Evolutionary conservation across 2,888 invertebrate genomes (phyloP).

Genomic region (Schizotus pectinicornis): DNA sequence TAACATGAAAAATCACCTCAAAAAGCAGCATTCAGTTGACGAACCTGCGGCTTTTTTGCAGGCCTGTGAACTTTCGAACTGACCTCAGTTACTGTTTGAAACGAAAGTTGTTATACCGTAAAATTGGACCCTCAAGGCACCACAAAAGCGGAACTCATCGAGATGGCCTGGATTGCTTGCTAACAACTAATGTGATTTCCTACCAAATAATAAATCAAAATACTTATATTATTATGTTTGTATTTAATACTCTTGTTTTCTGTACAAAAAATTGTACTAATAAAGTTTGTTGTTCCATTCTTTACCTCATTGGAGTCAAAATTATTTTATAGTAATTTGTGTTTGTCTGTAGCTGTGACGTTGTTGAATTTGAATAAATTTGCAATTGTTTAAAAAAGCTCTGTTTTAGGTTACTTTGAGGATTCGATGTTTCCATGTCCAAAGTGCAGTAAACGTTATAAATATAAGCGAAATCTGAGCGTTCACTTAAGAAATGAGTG

Average conservation of each 20-base stretch:
- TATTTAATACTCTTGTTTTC: not conserved
- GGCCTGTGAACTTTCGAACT: too few relatives aligned
- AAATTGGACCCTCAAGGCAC: too few relatives aligned
- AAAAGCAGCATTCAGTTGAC: constrained; percentile 16
- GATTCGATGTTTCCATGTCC: constrained; percentile 44
- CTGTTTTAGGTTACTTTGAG: constrained; percentile 9
- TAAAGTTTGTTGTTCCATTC: not conserved
- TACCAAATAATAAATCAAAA: not conserved
- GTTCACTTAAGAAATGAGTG: constrained; percentile 60
- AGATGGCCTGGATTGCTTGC: too few relatives aligned
- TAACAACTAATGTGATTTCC: not conserved
- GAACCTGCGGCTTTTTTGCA: not conserved
- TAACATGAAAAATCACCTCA: constrained; percentile 53
- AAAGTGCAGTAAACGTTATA: constrained; percentile 58
- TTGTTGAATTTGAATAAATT: too few relatives aligned
- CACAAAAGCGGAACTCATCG: too few relatives aligned
- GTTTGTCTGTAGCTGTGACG: not conserved
- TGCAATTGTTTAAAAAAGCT: not conserved
- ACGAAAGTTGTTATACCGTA: too few relatives aligned
- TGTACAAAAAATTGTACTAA: not conserved
- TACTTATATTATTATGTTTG: not conserved
- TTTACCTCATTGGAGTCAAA: not conserved
- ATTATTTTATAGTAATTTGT: not conserved
- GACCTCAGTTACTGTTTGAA: too few relatives aligned
- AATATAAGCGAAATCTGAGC: constrained; percentile 58